These are phyloP conservation scores for Jordanella pulchra DNA, from an alignment of 2,797 vertebrate genomes.

Conservation along the genomic window DNA sequence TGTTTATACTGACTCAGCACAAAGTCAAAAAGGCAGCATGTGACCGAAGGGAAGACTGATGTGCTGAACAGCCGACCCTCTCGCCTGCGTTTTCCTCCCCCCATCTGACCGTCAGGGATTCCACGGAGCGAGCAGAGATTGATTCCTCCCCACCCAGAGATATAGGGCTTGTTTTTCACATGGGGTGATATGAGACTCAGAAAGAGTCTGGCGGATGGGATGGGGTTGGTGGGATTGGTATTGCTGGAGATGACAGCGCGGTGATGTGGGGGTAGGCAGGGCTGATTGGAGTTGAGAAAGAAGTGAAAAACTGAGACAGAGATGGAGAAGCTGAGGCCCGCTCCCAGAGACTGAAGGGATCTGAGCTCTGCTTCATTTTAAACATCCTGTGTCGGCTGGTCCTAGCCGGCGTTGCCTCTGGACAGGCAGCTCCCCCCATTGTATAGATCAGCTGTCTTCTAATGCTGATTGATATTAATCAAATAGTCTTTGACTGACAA, in stretches of 20 bases:
- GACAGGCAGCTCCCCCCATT: conserved; percentile 33
- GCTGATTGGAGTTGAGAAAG: conserved; percentile 66
- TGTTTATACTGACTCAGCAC: conserved; percentile 71
- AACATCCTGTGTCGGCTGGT: conserved; percentile 22
- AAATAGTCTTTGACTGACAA: conserved; percentile 73
- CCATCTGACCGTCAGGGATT: conserved; percentile 63
- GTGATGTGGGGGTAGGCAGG: conserved; percentile 70
- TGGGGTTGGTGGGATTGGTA: conserved; percentile 49
- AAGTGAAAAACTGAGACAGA: conserved; percentile 61
- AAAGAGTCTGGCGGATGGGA: conserved; percentile 34
- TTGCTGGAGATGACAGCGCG: conserved; percentile 65
- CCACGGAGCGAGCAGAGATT: conserved; percentile 69
- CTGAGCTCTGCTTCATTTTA: conserved; percentile 36
- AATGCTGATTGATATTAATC: conserved; percentile 75
- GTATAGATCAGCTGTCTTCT: conserved; percentile 65
- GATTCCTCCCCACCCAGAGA: conserved; percentile 67
- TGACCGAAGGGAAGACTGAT: conserved; percentile 65
- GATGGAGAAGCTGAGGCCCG: conserved; percentile 58
- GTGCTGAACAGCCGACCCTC: conserved; percentile 31
- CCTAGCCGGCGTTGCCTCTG: conserved; percentile 34
- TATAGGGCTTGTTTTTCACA: conserved; percentile 70
- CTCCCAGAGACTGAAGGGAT: conserved; percentile 40
- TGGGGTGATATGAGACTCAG: conserved; percentile 64
- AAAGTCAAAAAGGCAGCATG: conserved; percentile 68
- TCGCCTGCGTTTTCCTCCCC: background rate